These are phyloP conservation scores for Metacarcinus magister DNA, from an alignment of 2,888 invertebrate species.

Conservation along the genomic window DNA sequence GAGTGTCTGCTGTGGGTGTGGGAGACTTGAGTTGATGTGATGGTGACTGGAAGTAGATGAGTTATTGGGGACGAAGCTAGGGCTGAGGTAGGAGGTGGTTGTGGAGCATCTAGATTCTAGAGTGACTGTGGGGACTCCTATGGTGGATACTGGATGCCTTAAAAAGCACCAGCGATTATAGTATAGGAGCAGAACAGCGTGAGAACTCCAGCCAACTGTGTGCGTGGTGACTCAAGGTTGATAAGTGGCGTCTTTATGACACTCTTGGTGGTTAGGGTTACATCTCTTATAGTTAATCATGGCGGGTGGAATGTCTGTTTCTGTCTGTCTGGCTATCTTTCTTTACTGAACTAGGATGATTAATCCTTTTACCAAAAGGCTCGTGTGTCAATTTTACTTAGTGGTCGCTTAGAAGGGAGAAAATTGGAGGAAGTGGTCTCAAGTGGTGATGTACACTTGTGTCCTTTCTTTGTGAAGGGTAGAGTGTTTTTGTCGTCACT, in stretches of 20 bases:
- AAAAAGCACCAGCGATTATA: neutral
- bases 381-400: neutral
- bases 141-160: neutral
- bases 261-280: conserved; percentile 1
- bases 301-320: neutral
- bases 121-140: neutral
- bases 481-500: too few species aligned
- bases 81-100: too few species aligned
- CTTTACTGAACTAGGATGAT: neutral
- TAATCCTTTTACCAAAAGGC: neutral
- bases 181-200: neutral
- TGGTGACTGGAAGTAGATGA: too few species aligned
- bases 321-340: neutral
- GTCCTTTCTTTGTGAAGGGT: neutral
- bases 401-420: neutral
- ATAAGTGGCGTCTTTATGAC: neutral
- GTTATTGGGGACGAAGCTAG: too few species aligned
- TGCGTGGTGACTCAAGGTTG: neutral
- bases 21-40: too few species aligned
- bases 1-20: too few species aligned
- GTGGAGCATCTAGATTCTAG: too few species aligned
- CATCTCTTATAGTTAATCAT: neutral
- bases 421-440: neutral
- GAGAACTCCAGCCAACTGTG: neutral
- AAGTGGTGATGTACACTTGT: neutral